Evolutionary conservation across 2,888 invertebrate genomes (phyloP).

Genomic region (Tiliacea citrago): DNA sequence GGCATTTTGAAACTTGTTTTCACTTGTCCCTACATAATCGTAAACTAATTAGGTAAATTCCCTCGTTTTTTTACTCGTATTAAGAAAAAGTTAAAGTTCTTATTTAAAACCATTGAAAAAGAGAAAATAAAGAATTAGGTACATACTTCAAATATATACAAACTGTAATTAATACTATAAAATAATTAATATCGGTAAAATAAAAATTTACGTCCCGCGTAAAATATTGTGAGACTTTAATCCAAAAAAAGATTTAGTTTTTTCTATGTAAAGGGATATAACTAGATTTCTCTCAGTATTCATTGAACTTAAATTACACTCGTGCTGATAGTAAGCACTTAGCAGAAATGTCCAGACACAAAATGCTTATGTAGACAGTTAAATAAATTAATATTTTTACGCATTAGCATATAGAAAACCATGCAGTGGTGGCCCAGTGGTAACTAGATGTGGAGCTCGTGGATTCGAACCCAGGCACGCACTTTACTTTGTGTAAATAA

Average conservation of each 20-base stretch:
- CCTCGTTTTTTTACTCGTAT: not conserved
- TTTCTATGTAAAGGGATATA: too few relatives aligned
- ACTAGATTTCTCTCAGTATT: too few relatives aligned
- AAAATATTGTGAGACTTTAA: not conserved
- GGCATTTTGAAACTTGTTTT: constrained; percentile 37
- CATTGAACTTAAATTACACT: too few relatives aligned
- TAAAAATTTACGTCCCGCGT: not conserved
- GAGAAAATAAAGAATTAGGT: not conserved
- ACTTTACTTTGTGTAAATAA: too few relatives aligned
- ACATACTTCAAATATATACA: not conserved
- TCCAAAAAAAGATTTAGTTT: too few relatives aligned
- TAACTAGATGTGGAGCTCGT: too few relatives aligned
- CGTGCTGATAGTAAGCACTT: not conserved
- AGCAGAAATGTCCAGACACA: not conserved
- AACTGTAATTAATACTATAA: too few relatives aligned
- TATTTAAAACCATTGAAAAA: too few relatives aligned
- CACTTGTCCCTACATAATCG: not conserved
- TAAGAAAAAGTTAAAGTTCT: not conserved
- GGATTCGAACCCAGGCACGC: too few relatives aligned
- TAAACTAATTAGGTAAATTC: too few relatives aligned
- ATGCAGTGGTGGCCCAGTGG: too few relatives aligned
- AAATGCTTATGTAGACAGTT: not conserved
- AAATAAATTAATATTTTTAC: not conserved
- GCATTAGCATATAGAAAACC: not conserved
- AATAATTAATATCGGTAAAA: too few relatives aligned